Base-by-base conservation (phyloP, 1,140 invertebrate genomes). In the Drosophila pectinifera region DNA sequence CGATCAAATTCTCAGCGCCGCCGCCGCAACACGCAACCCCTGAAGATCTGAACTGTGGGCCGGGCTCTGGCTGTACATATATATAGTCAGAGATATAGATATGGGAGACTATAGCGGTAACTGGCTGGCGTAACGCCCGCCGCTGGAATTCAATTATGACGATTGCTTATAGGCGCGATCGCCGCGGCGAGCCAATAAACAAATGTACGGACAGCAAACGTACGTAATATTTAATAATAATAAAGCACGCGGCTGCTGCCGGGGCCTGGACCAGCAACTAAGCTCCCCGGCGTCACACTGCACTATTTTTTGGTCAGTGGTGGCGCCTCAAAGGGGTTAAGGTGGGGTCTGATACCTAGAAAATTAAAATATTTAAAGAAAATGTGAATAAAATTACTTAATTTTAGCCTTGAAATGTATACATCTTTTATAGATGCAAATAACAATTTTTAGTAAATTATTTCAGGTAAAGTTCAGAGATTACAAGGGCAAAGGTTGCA, bases 81-180 rank as follows among this genome's bases (percentile, higher is more conserved):
- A 62, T 10, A 8, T 28, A 38, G 13, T 58, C n/a, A n/a, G n/a
- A 55, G 61, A 41, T 57, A 22, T 10, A 38, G 34, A 56, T 42
- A 63, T 63, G 43, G 62, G 64, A 57, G 67, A 70, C 58, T 39
- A 58, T 72, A 61, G 68, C 67, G 64, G 61, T 74, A 82, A 83
- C 80, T 64, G 80, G 59, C 57, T 81, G 76, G 51, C 69, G 78
- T 68, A 76, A 84, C 85, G 81, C 86, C 86, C 78, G 86, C 86
- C 84, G 76, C 73, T 86, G 86, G 86, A 90, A 90, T 90, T 90
- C 86, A 90, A 90, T 90, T 90, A 90, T 90, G 86, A 77, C 72
- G 61, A 89, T 63, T 80, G 78, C 36, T 72, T 73, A 64, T 75
- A 75, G 83, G 70, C 83, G 79, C 76, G 75, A 72, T 73, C 58